Evolutionary conservation across 2,113 vertebrate genomes (phyloP), one percentile per base, ranked within the genome.

Genomic region (Macaca fascicularis): DNA sequence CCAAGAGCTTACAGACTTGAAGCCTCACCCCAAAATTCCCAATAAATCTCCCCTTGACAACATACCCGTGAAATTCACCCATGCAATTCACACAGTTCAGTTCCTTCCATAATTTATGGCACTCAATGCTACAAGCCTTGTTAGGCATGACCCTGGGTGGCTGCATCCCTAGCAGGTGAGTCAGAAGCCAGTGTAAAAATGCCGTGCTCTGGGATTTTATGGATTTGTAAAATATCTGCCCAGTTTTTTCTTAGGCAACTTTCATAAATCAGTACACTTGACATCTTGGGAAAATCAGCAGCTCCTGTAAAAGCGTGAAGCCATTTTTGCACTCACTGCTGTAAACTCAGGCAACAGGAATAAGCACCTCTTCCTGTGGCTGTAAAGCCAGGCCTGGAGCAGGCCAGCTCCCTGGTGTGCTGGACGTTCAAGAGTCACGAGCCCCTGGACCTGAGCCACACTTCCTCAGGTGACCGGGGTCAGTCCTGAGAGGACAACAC

Each of bases 351-450:
- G 43, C 19, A 19, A 55, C 8, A 27, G 20, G 75, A 17, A 74
- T 19, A 11, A 43, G 32, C 8, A 22, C 40, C 25, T 27, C 74
- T 67, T 43, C 52, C 55, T 30, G 45, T 23, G 70, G 5, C 38
- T 17, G 0, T 17, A 45, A 23, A 83, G 55, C 50, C 38, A 67
- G 52, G 35, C 50, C 22, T 67, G 55, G 25, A 70, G 25, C 4
- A 17, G 32, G 0, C 52, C 20, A 27, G 27, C 0, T 35, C 25
- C 35, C 17, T 9, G 0, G 4, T 23, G 16, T 27, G 67, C 45
- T 43, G 79, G 64, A 8, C 5, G 9, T 48, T 35, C 25, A 43
- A 20, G 40, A n/a, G 20, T 35, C 2, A 45, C 0, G n/a, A 89
- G 43, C 70, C 48, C 45, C 45, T 3, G 0, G 10, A 7, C 9